These are phyloP conservation scores for Gari tellinella DNA, from an alignment of 2,888 invertebrate genomes.

Conservation along the genomic window DNA sequence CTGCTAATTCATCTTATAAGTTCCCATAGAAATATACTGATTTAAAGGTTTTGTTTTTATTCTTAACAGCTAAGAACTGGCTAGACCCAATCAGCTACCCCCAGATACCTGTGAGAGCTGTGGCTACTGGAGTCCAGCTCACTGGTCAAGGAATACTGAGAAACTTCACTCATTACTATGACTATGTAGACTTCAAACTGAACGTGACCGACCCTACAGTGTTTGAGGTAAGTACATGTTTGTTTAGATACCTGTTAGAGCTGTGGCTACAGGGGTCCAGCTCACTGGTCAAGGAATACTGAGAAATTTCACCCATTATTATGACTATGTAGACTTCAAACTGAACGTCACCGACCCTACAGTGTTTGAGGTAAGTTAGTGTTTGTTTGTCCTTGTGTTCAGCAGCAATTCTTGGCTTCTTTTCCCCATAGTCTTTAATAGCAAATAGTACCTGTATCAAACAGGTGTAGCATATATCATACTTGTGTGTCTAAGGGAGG, in stretches of 20 bases:
- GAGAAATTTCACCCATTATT: slow-evolving; percentile 64
- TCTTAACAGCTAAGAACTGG: slow-evolving; percentile 51
- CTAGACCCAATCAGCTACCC: slow-evolving; percentile 50
- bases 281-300: slow-evolving; percentile 14
- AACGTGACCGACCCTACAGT: slow-evolving; percentile 43
- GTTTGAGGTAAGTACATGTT: slow-evolving; percentile 63
- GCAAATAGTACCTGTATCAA: no score
- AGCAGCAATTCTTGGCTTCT: no score
- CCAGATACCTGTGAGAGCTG: slow-evolving; percentile 66
- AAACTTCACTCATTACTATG: slow-evolving; percentile 69
- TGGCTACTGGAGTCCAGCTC: slow-evolving; percentile 35
- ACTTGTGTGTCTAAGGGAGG: no score
- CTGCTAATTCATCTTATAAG: no score
- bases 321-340: slow-evolving; percentile 69
- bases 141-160: slow-evolving; percentile 16
- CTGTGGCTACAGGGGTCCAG: slow-evolving; percentile 48
- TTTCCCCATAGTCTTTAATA: no score
- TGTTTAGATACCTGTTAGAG: slow-evolving; percentile 68
- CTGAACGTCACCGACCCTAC: slow-evolving; percentile 36
- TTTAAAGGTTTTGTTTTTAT: neutral
- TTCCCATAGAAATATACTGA: no score
- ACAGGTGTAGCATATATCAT: no score
- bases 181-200: slow-evolving; percentile 64
- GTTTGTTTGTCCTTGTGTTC: no score
- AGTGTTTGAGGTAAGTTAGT: slow-evolving; percentile 62